Evolutionary conservation across 64 coral and sea anemone genomes (phyloP).

Genomic region (Montipora sp.): DNA sequence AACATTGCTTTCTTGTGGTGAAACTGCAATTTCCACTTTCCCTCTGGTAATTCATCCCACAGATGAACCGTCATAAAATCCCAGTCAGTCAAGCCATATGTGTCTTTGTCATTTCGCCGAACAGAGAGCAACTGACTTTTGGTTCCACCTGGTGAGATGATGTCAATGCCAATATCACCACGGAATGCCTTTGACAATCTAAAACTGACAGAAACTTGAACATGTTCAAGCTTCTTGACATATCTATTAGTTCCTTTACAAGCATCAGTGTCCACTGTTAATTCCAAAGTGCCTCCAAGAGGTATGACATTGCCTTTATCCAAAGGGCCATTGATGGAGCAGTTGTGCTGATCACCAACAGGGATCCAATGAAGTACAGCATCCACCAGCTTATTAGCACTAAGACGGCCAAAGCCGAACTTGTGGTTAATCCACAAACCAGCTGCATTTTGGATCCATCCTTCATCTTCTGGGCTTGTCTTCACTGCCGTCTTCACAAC

Average conservation of each 20-base stretch:
- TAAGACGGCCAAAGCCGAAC: constrained; percentile 96
- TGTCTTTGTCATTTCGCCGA: constrained; percentile 73
- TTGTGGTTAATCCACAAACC: constrained; percentile 91
- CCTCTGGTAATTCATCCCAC: constrained; percentile 85
- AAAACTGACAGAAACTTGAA: constrained; percentile 79
- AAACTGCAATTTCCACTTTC: constrained; percentile 77
- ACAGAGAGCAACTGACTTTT: constrained; percentile 77
- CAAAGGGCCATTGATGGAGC: constrained; percentile 57
- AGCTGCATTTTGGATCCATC: constrained; percentile 92
- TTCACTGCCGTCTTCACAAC: constrained; percentile 85
- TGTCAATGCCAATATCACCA: constrained; percentile 84
- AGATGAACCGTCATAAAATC: constrained; percentile 97
- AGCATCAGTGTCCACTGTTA: constrained; percentile 73
- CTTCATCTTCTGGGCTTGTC: constrained; percentile 90
- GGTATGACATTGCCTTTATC: constrained; percentile 49
- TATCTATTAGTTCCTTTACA: constrained; percentile 67
- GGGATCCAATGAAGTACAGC: constrained; percentile 79
- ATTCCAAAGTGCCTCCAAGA: constrained; percentile 47
- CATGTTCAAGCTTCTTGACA: constrained; percentile 89
- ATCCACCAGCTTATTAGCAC: constrained; percentile 79
- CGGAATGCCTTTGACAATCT: constrained; percentile 79
- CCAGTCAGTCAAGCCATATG: constrained; percentile 87
- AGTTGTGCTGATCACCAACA: constrained; percentile 88
- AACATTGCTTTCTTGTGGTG: constrained; percentile 59
- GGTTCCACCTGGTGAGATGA: constrained; percentile 84